A percentile compares a stretch with the other conserved stretches of the same genome.
These are phyloP conservation scores for Tanypteryx hageni DNA, from an alignment of 2,888 invertebrate genomes.

Conservation along the genomic window DNA sequence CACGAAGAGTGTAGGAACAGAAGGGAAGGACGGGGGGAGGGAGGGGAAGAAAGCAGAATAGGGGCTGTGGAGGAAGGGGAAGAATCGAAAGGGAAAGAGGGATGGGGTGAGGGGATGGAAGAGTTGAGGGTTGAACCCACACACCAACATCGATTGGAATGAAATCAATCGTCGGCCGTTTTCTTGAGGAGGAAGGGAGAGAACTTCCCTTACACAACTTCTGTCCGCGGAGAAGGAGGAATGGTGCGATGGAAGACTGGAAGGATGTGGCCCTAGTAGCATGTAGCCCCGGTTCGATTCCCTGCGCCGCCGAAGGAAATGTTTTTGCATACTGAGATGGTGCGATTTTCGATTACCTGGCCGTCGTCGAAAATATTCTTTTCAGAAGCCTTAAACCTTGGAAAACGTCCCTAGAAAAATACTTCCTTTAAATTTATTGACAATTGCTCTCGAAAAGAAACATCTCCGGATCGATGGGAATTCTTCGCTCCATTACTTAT, in stretches of 20 bases:
- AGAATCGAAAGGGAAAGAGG: conserved; percentile 66
- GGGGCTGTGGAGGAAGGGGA: conserved; percentile 64
- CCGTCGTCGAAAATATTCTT: too few relatives aligned
- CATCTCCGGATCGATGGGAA: too few relatives aligned
- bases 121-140: conserved; percentile 6
- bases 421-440: too few relatives aligned
- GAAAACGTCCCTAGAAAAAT: too few relatives aligned
- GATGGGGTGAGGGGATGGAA: conserved; percentile 54
- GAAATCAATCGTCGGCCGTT: conserved; percentile 46
- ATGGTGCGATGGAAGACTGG: background rate
- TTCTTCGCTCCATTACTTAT: too few relatives aligned
- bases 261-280: background rate
- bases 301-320: too few relatives aligned
- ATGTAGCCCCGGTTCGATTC: too few relatives aligned
- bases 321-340: too few relatives aligned
- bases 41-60: conserved; percentile 63
- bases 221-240: background rate
- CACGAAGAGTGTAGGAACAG: too few relatives aligned
- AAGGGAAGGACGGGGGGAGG: conserved; percentile 65
- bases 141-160: conserved; percentile 43
- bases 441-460: too few relatives aligned
- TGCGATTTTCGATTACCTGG: too few relatives aligned
- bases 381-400: too few relatives aligned
- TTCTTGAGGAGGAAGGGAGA: background rate
- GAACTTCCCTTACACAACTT: conserved; percentile 9